phyloP scores from a whole-genome alignment of 2,797 vertebrate species.

The Ispidina picta region DNA sequence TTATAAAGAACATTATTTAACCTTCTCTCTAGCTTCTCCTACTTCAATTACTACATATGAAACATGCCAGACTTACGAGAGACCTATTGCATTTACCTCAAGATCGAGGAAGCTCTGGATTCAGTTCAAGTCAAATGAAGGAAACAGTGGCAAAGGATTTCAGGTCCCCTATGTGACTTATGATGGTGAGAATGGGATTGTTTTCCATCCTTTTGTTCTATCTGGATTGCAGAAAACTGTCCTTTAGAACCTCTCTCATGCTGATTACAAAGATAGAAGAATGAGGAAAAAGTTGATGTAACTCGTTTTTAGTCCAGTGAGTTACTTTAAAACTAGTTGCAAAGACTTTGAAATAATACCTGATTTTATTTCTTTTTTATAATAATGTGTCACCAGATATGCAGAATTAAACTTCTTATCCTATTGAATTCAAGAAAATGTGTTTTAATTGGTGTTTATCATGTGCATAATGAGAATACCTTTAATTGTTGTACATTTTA shows the following conservation, averaged over 20 bases:
- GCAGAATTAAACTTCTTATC: neutral
- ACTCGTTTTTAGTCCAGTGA: neutral
- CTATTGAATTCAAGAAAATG: neutral
- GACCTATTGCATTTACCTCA: constrained; percentile 96
- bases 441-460: neutral
- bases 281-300: neutral
- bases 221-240: neutral
- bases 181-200: constrained; percentile 81
- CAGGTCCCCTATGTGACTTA: constrained; percentile 98
- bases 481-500: neutral
- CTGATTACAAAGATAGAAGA: neutral
- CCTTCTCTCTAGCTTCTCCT: constrained; percentile 82
- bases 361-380: neutral
- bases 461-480: neutral
- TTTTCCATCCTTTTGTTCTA: neutral
- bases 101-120: constrained; percentile 96
- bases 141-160: constrained; percentile 96
- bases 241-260: neutral
- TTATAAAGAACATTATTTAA: neutral
- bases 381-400: neutral
- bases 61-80: constrained; percentile 95
- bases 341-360: neutral
- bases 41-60: constrained; percentile 96
- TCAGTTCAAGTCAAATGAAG: constrained; percentile 97
- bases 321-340: neutral